Percentiles rank a stretch among this genome's conserved stretches.
phyloP scores from a whole-genome alignment of 2,113 vertebrate genomes.

The Scopus umbretta region DNA sequence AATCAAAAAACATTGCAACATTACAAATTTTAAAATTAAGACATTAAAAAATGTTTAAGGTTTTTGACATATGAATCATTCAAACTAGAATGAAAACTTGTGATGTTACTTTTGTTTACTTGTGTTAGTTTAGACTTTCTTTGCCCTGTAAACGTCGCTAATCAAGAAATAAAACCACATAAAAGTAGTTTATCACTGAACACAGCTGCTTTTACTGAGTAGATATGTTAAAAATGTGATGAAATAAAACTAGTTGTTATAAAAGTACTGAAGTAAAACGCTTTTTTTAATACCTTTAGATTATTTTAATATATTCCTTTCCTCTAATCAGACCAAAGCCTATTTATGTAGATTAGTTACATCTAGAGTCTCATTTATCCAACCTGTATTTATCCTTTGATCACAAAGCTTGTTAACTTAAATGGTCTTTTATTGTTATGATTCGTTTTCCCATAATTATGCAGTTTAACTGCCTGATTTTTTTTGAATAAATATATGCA shows the following conservation, averaged over 20 bases:
- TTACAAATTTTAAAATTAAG: slow-evolving; percentile 8
- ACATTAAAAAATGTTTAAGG: slow-evolving; percentile 31
- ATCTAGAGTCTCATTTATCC: slow-evolving; percentile 72
- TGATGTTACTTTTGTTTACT: slow-evolving; percentile 22
- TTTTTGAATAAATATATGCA: slow-evolving; percentile 71
- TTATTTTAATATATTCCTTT: slow-evolving; percentile 72
- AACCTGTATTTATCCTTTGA: slow-evolving; percentile 80
- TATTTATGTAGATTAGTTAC: slow-evolving; percentile 76
- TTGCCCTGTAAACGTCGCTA: not conserved
- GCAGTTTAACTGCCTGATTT: slow-evolving; percentile 67
- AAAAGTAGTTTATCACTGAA: not conserved
- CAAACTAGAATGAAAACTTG: slow-evolving; percentile 22
- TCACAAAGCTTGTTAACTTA: slow-evolving; percentile 80
- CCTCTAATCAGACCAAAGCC: slow-evolving; percentile 68
- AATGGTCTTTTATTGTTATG: slow-evolving; percentile 78
- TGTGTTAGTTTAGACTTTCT: not conserved
- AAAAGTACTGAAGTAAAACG: slow-evolving; percentile 41
- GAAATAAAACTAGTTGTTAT: not conserved
- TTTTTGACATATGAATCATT: not conserved
- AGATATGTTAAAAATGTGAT: slow-evolving; percentile 28
- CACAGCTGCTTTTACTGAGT: not conserved
- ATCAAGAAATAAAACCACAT: not conserved
- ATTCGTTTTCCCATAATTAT: slow-evolving; percentile 76
- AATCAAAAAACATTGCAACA: slow-evolving; percentile 55
- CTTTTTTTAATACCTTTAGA: slow-evolving; percentile 38